Evolutionary conservation across 2,797 vertebrate species (phyloP), one percentile per base, ranked within the genome.

Genomic region (Pipistrellus nathusii): DNA sequence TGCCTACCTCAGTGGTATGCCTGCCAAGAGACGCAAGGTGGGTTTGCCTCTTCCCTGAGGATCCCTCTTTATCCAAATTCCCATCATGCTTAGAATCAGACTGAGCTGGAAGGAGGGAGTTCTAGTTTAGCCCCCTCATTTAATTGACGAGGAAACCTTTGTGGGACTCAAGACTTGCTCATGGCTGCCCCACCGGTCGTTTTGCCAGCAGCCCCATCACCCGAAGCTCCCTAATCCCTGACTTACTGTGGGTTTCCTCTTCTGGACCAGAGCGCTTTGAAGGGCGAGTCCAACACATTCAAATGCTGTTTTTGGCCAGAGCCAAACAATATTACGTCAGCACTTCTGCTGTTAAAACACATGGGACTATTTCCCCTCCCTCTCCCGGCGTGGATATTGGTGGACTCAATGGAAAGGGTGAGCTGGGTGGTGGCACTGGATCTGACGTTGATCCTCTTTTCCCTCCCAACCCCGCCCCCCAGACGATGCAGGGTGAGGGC

Each of bases 11-110:
- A 99, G 99, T 7, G 99, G 99, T 85, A 99, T 99, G 99, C 99
- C 99, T 0, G 99, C 99, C 6, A 99, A 99, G 91, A 99, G 99
- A 96, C 98, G 99, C 81, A 99, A 99, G 99, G 99, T 99, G 97
- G 72, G 97, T 89, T 20, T 38, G 7, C 77, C 21, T 71, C 30
- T 84, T 66, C 51, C 41, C 64, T 62, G 66, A 72, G 35, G 80
- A 20, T 41, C 32, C 30, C 17, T 68, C 32, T 78, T 5, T 78
- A 3, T 55, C 23, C 12, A 9, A 1, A 21, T 27, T 73, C 46
- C 92, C 1, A 4, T 23, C 9, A 6, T 77, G 71, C n/a, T 72
- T 27, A 76, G 5, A 84, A 7, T 85, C n/a, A 76, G 41, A 20
- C 53, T n/a, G 57, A 94, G 75, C 20, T n/a, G 46, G 78, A 38